Evolutionary conservation across 1,140 invertebrate genomes (phyloP).

Genomic region (Macrocentrus cingulum): DNA sequence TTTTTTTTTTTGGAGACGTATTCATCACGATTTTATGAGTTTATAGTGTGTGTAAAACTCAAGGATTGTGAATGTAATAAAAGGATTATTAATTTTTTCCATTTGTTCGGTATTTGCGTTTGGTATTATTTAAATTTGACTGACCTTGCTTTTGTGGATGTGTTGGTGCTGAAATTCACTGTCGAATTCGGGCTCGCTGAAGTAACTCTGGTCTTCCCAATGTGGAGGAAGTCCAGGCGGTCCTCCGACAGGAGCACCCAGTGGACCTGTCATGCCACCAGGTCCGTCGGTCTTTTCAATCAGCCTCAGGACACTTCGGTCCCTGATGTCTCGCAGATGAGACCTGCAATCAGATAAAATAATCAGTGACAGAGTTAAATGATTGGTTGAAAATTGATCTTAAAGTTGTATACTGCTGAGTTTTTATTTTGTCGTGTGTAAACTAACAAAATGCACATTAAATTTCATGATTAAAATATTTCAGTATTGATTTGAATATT

Average conservation of each 20-base stretch:
- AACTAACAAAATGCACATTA: too few relatives aligned
- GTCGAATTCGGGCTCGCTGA: constrained; percentile 92
- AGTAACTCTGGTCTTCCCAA: constrained; percentile 82
- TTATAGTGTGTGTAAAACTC: too few relatives aligned
- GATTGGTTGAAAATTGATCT: too few relatives aligned
- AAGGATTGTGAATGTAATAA: too few relatives aligned
- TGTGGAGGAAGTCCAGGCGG: constrained; percentile 48
- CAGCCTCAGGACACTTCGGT: constrained; percentile 84
- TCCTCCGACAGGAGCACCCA: constrained; percentile 54
- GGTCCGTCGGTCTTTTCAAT: constrained; percentile 83
- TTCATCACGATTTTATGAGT: too few relatives aligned
- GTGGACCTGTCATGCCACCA: constrained; percentile 59
- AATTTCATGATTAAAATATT: too few relatives aligned
- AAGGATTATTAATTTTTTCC: neutral
- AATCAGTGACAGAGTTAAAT: neutral
- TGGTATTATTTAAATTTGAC: constrained; percentile 34
- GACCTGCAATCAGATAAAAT: constrained; percentile 63
- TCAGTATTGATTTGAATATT: too few relatives aligned
- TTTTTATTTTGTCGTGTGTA: too few relatives aligned
- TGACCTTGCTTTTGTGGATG: constrained; percentile 89
- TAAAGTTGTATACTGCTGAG: too few relatives aligned
- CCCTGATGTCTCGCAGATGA: constrained; percentile 84
- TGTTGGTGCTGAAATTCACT: constrained; percentile 92
- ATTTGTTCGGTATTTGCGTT: neutral
- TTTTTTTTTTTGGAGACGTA: too few relatives aligned